Conservation (phyloP, 92 coral and sea anemone species). For the Montipora capitata region DNA sequence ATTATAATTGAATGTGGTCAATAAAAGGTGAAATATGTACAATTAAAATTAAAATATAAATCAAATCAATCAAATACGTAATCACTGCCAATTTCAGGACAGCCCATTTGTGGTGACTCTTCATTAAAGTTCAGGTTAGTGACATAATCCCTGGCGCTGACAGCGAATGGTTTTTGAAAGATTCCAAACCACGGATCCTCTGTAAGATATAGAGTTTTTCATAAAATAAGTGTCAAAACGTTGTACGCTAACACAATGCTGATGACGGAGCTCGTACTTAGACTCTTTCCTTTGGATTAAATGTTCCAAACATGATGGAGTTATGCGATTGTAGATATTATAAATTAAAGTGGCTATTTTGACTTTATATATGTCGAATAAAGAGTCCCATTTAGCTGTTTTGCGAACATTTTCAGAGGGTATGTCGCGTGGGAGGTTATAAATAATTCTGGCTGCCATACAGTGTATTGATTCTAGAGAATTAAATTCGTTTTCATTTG, state of each 20-base stretch:
- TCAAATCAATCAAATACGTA: constrained; percentile 1
- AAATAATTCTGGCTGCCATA: constrained; percentile 22
- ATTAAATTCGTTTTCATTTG: neutral
- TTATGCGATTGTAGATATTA: constrained; percentile 10
- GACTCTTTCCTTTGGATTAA: constrained; percentile 25
- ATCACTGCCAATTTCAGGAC: constrained; percentile 13
- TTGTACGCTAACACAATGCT: constrained; percentile 14
- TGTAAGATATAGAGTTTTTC: constrained; percentile 32
- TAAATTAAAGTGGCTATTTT: too few species aligned
- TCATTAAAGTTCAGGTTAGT: constrained; percentile 44
- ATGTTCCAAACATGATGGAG: constrained; percentile 43
- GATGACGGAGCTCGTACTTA: constrained; percentile 33
- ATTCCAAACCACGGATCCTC: constrained; percentile 44
- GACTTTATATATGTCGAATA: constrained; percentile 1
- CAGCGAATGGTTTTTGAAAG: constrained; percentile 18
- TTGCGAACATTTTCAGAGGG: constrained; percentile 39
- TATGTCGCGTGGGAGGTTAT: constrained; percentile 45
- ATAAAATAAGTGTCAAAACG: constrained; percentile 37
- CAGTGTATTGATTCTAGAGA: constrained; percentile 32
- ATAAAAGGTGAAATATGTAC: neutral
- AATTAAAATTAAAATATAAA: neutral
- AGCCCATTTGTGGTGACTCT: constrained; percentile 39
- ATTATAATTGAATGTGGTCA: too few species aligned
- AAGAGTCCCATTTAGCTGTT: constrained; percentile 15
- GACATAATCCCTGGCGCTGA: constrained; percentile 34